phyloP scores from a whole-genome alignment of 1,140 invertebrate genomes.

The Drosophila sp. region DNA sequence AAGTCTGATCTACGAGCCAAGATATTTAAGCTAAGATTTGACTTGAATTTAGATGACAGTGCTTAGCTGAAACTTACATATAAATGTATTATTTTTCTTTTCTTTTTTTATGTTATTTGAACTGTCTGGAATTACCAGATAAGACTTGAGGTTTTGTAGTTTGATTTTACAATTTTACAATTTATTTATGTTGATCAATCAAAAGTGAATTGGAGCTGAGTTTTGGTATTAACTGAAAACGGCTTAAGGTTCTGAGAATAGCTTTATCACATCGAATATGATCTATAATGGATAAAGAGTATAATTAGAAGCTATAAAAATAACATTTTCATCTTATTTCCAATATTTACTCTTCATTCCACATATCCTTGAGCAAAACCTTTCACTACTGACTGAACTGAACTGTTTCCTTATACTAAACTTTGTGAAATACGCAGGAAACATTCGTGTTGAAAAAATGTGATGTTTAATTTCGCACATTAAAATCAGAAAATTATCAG shows the following conservation, averaged over 20 bases:
- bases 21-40: constrained; percentile 33
- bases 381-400: not conserved
- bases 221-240: constrained; percentile 20
- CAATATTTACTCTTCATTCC: too few species aligned
- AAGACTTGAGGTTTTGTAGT: constrained; percentile 33
- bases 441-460: constrained; percentile 84
- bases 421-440: constrained; percentile 61
- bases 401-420: constrained; percentile 32
- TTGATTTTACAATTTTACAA: constrained; percentile 45
- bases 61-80: constrained; percentile 26
- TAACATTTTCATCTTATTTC: too few species aligned
- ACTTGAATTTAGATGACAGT: constrained; percentile 37
- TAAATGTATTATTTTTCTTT: constrained; percentile 3
- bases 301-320: not conserved
- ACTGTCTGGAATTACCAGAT: constrained; percentile 33
- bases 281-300: not conserved
- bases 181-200: constrained; percentile 50
- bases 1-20: constrained; percentile 73
- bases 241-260: constrained; percentile 6
- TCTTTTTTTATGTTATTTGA: constrained; percentile 39
- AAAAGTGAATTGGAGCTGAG: constrained; percentile 36
- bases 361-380: not conserved
- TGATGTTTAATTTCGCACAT: constrained; percentile 85
- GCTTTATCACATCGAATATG: not conserved
- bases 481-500: constrained; percentile 84